A percentile compares a stretch with the other conserved stretches of the same genome.
phyloP scores from a whole-genome alignment of 2,113 vertebrate genomes.

The Sebastes schlegelii region DNA sequence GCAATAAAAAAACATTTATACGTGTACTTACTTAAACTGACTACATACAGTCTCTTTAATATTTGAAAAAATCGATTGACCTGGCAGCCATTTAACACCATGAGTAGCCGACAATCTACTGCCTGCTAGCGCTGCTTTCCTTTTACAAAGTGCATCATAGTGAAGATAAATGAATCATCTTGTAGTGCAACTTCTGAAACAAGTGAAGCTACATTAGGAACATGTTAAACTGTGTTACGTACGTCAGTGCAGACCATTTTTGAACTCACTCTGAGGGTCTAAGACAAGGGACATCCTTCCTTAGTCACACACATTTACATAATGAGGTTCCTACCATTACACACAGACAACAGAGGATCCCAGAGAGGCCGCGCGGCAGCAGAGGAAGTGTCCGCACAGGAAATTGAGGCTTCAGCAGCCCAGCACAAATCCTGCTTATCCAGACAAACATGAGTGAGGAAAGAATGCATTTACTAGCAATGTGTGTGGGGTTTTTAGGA shows the following conservation, averaged over 20 bases:
- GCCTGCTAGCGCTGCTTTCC: background rate
- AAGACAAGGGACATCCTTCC: background rate
- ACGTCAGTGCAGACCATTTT: background rate
- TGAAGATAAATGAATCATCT: background rate
- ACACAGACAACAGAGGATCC: constrained; percentile 27
- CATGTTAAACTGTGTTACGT: constrained; percentile 8
- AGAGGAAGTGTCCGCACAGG: constrained; percentile 54
- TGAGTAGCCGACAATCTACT: background rate
- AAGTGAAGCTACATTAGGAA: constrained; percentile 6
- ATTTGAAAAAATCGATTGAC: background rate
- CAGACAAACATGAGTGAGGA: background rate
- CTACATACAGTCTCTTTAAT: background rate
- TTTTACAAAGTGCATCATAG: background rate
- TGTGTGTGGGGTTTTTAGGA: background rate
- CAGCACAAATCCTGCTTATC: constrained; percentile 53
- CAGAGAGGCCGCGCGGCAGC: constrained; percentile 27
- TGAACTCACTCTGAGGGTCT: background rate
- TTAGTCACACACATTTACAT: constrained; percentile 11
- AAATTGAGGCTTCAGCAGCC: constrained; percentile 53
- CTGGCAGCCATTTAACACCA: background rate
- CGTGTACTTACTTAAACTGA: too few relatives aligned
- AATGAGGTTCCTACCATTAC: constrained; percentile 10
- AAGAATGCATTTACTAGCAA: background rate
- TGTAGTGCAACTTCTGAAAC: background rate
- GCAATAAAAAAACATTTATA: too few relatives aligned